Evolutionary conservation across 1,140 invertebrate species (phyloP).

Genomic region (Laupala kohalensis): DNA sequence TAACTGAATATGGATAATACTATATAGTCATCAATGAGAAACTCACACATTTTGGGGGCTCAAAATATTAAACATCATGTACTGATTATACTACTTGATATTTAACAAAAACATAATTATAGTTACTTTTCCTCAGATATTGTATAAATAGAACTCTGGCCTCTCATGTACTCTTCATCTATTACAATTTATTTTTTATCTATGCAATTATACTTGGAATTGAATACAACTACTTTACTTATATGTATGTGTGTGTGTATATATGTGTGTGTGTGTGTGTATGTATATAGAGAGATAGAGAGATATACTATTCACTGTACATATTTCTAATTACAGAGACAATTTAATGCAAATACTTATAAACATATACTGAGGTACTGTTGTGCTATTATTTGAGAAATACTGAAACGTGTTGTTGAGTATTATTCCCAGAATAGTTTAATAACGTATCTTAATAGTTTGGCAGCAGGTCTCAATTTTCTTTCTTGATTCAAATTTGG

Average conservation of each 20-base stretch:
- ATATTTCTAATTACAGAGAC: not conserved
- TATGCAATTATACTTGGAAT: not conserved
- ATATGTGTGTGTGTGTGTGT: not conserved
- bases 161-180: not conserved
- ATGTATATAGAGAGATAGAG: not conserved
- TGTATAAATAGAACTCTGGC: not conserved
- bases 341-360: not conserved
- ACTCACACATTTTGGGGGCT: not conserved
- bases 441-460: not conserved
- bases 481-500: no score
- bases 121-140: not conserved
- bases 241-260: not conserved
- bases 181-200: not conserved
- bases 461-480: not conserved
- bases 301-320: not conserved
- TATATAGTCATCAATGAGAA: not conserved
- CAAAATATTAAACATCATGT: no score
- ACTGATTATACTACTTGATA: not conserved
- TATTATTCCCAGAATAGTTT: not conserved
- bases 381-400: not conserved
- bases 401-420: not conserved
- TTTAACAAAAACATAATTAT: not conserved
- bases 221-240: not conserved
- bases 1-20: not conserved
- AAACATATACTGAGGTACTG: not conserved